Evolutionary conservation across 2,888 invertebrate genomes (phyloP), one percentile per base, ranked within the genome.

Genomic region (Drosophila lacicola): DNA sequence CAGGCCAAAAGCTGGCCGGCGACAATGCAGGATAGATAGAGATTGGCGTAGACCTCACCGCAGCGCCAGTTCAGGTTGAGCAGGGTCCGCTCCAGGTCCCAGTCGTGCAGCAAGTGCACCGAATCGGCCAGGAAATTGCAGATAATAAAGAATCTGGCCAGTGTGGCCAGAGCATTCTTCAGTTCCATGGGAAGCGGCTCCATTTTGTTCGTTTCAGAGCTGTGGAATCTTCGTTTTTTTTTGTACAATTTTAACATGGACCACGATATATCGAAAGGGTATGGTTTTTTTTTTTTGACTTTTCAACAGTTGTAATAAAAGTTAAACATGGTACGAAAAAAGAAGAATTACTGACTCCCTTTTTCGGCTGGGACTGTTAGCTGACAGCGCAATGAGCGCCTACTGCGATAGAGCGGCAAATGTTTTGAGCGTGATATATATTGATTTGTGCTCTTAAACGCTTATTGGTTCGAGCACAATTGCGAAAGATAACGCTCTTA

Each of bases 1-100:
- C 42, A 21, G 42, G 42, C 42, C 42, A 21, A 21, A 5, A 44
- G 42, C 42, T 42, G 42, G 17, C 19, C 42, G 19, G 2, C 19
- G 11, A 13, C 13, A 13, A 17, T 42, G 42, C 42, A 21, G 17
- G 11, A 11, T 11, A 42, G 10, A 13, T 44, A 44, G 13, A 44
- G 11, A 44, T 44, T 21, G 42, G 42, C 42, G 6, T 44, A 44
- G 11, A 44, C 2, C 5, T 21, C 21, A 13, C 42, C 42, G 42
- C 42, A 44, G 42, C 42, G 42, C 42, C 42, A 44, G 21, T 44
- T 44, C 2, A 44, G 19, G 19, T 44, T 44, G 21, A 44, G 42
- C 1, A 44, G 17, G 11, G 19, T 44, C 2, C 42, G 42, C 6
- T 44, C 42, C 19, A 44, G 21, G 6, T 19, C 21, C 21, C 42